Evolutionary conservation across 2,797 vertebrate genomes (phyloP), one percentile per base, ranked within the genome.

Genomic region (Gymnocypris eckloni): DNA sequence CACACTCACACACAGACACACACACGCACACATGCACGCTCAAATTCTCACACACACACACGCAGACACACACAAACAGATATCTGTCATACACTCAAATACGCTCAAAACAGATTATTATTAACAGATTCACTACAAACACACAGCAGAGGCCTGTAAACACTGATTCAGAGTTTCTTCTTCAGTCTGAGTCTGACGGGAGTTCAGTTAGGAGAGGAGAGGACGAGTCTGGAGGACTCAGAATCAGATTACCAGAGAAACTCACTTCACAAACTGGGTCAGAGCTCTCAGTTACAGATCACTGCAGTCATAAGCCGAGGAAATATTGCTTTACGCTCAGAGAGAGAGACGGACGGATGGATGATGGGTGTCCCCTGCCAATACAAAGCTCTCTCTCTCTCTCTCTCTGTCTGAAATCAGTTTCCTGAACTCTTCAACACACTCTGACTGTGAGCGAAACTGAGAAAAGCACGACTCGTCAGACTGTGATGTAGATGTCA

Each of bases 221-320:
- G 77, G n/a, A n/a, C n/a, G n/a, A n/a, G n/a, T n/a, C n/a, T n/a
- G n/a, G n/a, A n/a, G n/a, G 77, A 45, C 56, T 41, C 25, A 45
- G 61, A 64, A 79, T 79, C 77, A 45, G n/a, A 79, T 79, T 64
- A 64, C 13, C 39, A 45, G 4, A 64, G 77, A 71, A 69, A 66
- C 73, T 33, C 72, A 16, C 50, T 82, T 37, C 52, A 70, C 45
- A 61, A 84, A 67, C 64, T 50, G 73, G 39, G 71, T 48, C 77
- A 79, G 56, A 45, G 13, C 13, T 64, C 77, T 79, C 77, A 78
- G 11, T 61, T 78, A 61, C 76, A 41, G 18, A 22, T 52, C 50
- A 25, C 39, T 25, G 56, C 16, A 77, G 33, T 77, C 20, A 56
- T 22, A 39, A 39, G 16, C 48, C n/a, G 28, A 56, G 50, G 72